A percentile compares a stretch with the other conserved stretches of the same genome.
Conservation (phyloP, 2,113 vertebrate species). For the Cisticola juncidis region DNA sequence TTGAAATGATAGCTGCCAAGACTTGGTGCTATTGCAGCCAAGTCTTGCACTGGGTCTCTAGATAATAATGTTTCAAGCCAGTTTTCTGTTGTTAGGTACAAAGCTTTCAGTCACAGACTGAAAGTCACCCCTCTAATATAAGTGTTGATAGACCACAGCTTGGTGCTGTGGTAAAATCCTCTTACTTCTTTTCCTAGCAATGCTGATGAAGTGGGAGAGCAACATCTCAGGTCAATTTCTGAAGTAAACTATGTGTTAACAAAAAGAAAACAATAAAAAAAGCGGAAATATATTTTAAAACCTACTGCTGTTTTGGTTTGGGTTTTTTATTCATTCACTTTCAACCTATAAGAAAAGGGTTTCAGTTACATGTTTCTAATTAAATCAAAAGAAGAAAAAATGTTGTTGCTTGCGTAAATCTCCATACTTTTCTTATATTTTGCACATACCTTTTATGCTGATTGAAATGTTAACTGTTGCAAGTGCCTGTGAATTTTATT, state of each 20-base stretch:
- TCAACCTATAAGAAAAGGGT: not conserved
- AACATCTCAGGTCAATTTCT: not conserved
- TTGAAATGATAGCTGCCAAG: not conserved
- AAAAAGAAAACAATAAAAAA: not conserved
- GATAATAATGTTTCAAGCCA: not conserved
- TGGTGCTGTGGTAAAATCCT: not conserved
- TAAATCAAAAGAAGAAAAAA: not conserved
- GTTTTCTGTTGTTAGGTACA: fast-evolving
- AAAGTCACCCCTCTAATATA: not conserved
- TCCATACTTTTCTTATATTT: not conserved
- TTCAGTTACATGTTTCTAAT: not conserved
- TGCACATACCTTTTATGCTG: not conserved
- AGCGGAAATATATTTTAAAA: not conserved
- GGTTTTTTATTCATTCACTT: not conserved
- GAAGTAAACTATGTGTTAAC: not conserved
- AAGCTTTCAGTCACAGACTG: not conserved
- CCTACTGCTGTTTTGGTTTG: not conserved
- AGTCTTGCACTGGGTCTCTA: not conserved
- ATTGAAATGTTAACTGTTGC: not conserved
- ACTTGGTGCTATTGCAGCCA: not conserved
- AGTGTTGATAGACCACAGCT: not conserved
- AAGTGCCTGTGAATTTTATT: not conserved
- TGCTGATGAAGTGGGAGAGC: not conserved
- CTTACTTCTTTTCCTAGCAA: not conserved
- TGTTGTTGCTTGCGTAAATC: not conserved